Conservation (phyloP, 2,797 vertebrate genomes). For the Lateolabrax maculatus region DNA sequence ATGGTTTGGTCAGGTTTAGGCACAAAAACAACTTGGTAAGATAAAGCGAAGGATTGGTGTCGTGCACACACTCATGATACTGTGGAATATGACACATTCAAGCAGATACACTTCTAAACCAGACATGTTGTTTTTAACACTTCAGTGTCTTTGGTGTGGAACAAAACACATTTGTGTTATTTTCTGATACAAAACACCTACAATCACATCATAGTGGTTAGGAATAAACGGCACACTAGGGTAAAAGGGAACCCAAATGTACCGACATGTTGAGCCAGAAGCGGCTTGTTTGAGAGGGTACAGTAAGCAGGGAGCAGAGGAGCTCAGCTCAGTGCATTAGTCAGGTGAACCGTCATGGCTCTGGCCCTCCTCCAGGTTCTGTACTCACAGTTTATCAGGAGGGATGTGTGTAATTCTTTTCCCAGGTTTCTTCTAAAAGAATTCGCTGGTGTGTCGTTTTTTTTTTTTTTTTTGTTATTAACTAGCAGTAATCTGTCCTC, state of each 20-base stretch:
- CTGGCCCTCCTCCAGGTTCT: conserved; percentile 36
- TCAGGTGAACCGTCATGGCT: conserved; percentile 13
- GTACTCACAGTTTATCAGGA: conserved; percentile 7
- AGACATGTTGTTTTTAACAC: background rate
- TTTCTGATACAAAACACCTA: background rate
- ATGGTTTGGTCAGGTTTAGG: too few species aligned
- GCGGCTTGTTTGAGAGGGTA: background rate
- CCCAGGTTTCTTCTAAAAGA: conserved; percentile 14
- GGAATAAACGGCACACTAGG: background rate
- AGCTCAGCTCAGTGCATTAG: conserved; percentile 24
- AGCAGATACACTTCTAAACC: background rate
- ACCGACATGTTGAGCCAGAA: background rate
- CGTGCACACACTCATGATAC: background rate
- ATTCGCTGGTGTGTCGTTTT: background rate
- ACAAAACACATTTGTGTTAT: background rate
- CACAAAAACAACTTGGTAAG: too few species aligned
- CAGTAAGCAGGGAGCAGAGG: background rate
- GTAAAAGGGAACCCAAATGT: background rate
- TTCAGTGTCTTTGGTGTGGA: background rate
- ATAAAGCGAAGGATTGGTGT: too few species aligned
- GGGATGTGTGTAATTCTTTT: conserved; percentile 11
- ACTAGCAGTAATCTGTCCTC: conserved; percentile 7
- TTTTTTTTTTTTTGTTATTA: conserved; percentile 31
- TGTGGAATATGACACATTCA: background rate
- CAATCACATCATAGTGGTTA: background rate